Base-by-base conservation (phyloP, 2,888 invertebrate genomes). In the Cheilosia variabilis region DNA sequence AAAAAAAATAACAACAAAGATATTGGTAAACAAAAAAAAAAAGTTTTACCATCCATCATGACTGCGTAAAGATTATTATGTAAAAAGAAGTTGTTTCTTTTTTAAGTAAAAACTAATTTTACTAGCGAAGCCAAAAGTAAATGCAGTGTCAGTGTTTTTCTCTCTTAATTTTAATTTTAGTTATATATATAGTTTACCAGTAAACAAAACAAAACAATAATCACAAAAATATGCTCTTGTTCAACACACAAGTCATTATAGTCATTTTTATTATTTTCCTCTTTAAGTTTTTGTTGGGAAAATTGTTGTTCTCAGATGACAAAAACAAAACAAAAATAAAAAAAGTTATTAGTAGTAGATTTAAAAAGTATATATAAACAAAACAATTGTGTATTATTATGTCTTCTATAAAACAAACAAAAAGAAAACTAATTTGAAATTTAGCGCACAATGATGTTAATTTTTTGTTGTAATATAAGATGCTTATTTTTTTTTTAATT, bases 131-230 rank as follows among this genome's bases (percentile, higher is more conserved):
- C 86, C 86, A 86, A 86, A 86, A 86, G 86, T 86, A 62, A 81
- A 77, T 71, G 76, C 71, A 86, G 86, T 86, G 86, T 86, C 86
- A 86, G 86, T 86, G 52, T 82, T 76, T 65, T 79, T 43, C 31
- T 55, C 41, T 53, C 34, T 73, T 50, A 45, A 58, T 55, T 62
- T 53, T 66, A 66, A 58, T 55, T 58, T 72, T 62, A 75, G 62
- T 55, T 73, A 68, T 45, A 45, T 58, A 43, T 17, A 52, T 79
- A 76, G 72, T 81, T 81, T 89, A 88, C 88, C 88, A 89, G 89
- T 89, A 88, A 89, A 88, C 81, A 86, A 17, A 65, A 34, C 31
- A 62, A 47, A 78, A 15, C 37, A 50, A 55, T 69, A 65, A 80
- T 86, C 86, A 87, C 78, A 84, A 84, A 37, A 37, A 37, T 13